Conservation (phyloP, 2,797 vertebrate species). For the Xerus rutilus region DNA sequence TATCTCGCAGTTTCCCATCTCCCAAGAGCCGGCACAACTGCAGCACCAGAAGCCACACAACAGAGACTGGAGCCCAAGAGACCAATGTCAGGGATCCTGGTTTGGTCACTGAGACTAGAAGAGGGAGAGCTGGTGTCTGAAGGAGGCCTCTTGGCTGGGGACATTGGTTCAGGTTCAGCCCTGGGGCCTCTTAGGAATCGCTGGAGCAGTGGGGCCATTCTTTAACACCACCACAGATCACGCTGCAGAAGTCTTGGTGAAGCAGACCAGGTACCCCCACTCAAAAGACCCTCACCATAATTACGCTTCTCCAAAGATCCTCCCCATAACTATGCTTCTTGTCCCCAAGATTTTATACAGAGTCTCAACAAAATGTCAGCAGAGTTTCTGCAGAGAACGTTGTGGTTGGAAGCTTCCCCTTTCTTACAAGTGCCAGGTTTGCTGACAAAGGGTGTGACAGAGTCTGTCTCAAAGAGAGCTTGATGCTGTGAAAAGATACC, state of each 20-base stretch:
- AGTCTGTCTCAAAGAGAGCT: too few species aligned
- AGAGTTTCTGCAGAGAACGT: too few species aligned
- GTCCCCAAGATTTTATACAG: too few species aligned
- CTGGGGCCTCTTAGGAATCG: background rate
- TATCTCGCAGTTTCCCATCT: background rate
- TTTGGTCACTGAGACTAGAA: background rate
- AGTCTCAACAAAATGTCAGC: too few species aligned
- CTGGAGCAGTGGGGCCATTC: background rate
- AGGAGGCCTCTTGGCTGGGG: too few species aligned
- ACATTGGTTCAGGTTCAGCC: background rate
- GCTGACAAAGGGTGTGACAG: background rate
- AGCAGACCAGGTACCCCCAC: too few species aligned
- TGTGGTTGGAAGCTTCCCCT: too few species aligned
- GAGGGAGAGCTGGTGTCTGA: constrained; percentile 9
- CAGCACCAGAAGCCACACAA: background rate
- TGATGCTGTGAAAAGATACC: too few species aligned
- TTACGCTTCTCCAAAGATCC: too few species aligned
- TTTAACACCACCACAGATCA: constrained; percentile 25
- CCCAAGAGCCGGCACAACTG: background rate
- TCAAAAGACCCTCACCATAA: too few species aligned
- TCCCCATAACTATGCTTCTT: too few species aligned
- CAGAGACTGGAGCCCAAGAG: background rate
- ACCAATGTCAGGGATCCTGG: background rate
- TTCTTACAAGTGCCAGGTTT: too few species aligned
- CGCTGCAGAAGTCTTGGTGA: rapidly evolving